These are phyloP conservation scores for Zalophus californianus DNA, from an alignment of 2,797 vertebrate genomes.

Conservation along the genomic window DNA sequence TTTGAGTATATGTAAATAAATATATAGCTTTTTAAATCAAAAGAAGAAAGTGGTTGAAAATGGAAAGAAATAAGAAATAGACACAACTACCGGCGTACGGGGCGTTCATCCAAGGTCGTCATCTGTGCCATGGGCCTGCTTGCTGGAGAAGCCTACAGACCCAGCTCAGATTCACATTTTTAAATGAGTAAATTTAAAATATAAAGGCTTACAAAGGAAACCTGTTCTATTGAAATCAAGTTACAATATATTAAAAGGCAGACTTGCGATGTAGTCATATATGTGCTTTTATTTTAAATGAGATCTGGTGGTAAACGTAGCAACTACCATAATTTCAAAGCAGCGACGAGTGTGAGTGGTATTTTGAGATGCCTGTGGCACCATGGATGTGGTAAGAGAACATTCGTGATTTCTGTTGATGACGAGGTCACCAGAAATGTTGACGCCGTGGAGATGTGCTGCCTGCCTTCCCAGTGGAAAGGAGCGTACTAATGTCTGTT, in stretches of 20 bases:
- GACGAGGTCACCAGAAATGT: neutral
- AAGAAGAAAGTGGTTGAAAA: neutral
- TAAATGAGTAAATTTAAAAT: neutral
- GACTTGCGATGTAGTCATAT: neutral
- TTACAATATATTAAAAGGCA: neutral
- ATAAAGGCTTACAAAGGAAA: neutral
- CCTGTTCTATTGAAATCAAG: neutral
- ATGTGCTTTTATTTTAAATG: neutral
- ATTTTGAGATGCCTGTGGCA: neutral
- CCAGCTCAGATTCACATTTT: neutral
- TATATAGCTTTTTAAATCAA: neutral
- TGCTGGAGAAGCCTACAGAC: neutral
- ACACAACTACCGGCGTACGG: fast-evolving
- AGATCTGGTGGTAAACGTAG: neutral
- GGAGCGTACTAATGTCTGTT: neutral
- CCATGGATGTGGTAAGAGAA: neutral
- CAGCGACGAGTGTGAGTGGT: fast-evolving
- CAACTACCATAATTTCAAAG: neutral
- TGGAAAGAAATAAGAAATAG: neutral
- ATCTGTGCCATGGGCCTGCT: fast-evolving
- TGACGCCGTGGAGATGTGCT: fast-evolving
- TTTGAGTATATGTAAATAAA: neutral
- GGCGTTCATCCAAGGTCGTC: fast-evolving
- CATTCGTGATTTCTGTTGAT: neutral
- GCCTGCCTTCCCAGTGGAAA: neutral